Conservation (phyloP, 1,140 invertebrate species). For the roundworm (Caenorhabditis elegans) region DNA sequence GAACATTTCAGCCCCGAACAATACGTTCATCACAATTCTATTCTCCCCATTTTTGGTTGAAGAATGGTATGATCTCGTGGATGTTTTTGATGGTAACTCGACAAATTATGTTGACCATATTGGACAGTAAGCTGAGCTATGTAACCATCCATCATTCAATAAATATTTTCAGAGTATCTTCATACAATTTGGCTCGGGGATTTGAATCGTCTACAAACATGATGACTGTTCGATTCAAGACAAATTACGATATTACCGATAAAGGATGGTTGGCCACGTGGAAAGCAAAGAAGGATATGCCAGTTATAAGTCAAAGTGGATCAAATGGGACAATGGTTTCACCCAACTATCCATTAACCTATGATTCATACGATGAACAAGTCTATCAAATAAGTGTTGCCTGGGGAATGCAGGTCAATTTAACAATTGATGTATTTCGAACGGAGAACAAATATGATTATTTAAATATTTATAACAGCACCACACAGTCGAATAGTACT, state of each 20-base stretch:
- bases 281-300: constrained; percentile 6
- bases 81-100: background rate
- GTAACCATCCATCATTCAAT: background rate
- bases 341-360: background rate
- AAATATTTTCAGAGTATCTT: background rate
- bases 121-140: background rate
- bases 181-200: background rate
- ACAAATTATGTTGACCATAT: background rate
- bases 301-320: background rate
- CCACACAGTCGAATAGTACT: background rate
- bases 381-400: background rate
- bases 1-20: background rate
- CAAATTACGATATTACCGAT: background rate
- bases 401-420: background rate
- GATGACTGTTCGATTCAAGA: constrained; percentile 11
- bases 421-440: background rate
- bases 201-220: background rate
- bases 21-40: background rate
- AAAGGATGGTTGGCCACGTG: background rate
- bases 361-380: background rate
- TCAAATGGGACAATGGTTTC: background rate
- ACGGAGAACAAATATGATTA: background rate
- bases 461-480: background rate
- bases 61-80: background rate
- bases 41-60: background rate